A percentile compares a stretch with the other conserved stretches of the same genome.
phyloP scores from a whole-genome alignment of 2,888 invertebrate species.

The Meteorus cinctellus region DNA sequence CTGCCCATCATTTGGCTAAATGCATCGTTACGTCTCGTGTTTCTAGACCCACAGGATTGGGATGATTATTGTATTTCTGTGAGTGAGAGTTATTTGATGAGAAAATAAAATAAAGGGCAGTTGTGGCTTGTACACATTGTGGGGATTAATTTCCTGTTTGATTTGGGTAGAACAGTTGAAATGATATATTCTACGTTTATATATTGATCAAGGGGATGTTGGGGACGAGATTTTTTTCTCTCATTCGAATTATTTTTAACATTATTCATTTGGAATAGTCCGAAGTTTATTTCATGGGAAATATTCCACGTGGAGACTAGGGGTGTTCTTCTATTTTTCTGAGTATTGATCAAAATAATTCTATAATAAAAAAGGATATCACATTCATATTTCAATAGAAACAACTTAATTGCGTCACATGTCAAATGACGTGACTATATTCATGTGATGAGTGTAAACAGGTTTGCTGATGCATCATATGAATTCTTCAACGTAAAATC shows the following conservation, averaged over 20 bases:
- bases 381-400: no score
- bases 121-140: not conserved
- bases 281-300: no score
- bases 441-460: not conserved
- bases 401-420: no score
- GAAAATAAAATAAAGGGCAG: not conserved
- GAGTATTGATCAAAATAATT: no score
- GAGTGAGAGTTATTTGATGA: not conserved
- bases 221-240: no score
- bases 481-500: not conserved
- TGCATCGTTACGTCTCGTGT: constrained; percentile 17
- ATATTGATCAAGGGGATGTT: no score
- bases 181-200: no score
- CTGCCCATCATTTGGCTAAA: constrained; percentile 11
- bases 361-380: no score
- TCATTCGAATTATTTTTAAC: no score
- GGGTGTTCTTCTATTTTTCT: no score
- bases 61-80: not conserved
- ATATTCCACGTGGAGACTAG: no score
- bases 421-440: not conserved
- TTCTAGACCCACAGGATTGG: constrained; percentile 24
- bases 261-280: no score
- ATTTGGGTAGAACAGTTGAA: not conserved
- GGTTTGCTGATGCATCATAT: not conserved
- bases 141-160: not conserved